A percentile compares a stretch with the other conserved stretches of the same genome.
Conservation (phyloP, 1,140 invertebrate species). For the Lasioglossum albipes region DNA sequence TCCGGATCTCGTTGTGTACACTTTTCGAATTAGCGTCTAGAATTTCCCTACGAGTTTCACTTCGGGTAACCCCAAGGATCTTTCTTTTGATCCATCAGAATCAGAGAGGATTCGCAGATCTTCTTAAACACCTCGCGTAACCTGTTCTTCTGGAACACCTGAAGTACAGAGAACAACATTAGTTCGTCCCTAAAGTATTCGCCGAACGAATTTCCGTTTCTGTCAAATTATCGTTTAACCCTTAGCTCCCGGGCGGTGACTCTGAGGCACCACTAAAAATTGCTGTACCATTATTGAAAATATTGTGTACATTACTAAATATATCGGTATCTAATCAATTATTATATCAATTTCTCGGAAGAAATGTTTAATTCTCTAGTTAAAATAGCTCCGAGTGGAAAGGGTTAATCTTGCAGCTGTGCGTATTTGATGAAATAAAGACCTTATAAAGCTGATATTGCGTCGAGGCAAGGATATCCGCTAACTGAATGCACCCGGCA, state of each 20-base stretch:
- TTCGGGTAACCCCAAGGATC: slow-evolving; percentile 85
- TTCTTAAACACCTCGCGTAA: slow-evolving; percentile 88
- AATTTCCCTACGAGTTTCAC: slow-evolving; percentile 55
- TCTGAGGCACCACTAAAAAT: too few species aligned
- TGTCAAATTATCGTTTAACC: too few species aligned
- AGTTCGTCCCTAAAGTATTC: too few species aligned
- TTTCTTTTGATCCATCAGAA: slow-evolving; percentile 86
- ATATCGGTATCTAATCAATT: too few species aligned
- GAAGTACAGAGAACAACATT: slow-evolving; percentile 19
- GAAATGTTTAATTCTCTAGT: too few species aligned
- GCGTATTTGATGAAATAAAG: slow-evolving; percentile 21
- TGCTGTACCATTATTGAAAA: too few species aligned
- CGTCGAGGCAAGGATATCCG: slow-evolving; percentile 89
- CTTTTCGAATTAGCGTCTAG: not conserved
- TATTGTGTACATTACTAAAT: too few species aligned
- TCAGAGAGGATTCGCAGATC: slow-evolving; percentile 88
- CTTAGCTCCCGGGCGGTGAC: too few species aligned
- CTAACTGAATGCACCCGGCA: slow-evolving; percentile 88
- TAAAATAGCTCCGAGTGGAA: too few species aligned
- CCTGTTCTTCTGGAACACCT: slow-evolving; percentile 88
- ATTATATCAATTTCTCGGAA: too few species aligned
- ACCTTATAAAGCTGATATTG: slow-evolving; percentile 89
- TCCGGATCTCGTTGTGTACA: not conserved
- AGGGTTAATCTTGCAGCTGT: too few species aligned
- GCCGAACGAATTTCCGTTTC: too few species aligned